Percentiles rank a stretch among this genome's conserved stretches.
Conservation (phyloP, 2,113 vertebrate genomes). For the Toxotes chatareus region DNA sequence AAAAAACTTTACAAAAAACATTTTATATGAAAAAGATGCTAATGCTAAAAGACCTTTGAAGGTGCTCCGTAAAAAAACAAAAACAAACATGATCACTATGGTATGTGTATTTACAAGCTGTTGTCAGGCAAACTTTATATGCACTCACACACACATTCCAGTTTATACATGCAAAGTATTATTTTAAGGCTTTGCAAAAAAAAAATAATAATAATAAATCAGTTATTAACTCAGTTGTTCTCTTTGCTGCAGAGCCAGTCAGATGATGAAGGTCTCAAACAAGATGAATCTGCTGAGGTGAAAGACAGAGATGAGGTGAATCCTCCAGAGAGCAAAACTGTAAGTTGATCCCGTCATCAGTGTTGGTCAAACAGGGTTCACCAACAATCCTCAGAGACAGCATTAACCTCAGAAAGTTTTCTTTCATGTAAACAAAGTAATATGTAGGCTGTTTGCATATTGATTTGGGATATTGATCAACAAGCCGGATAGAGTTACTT, state of each 20-base stretch:
- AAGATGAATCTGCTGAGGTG: constrained; percentile 14
- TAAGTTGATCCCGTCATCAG: constrained; percentile 1
- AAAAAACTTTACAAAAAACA: too few species aligned
- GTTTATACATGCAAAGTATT: not conserved
- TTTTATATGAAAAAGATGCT: too few species aligned
- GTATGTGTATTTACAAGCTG: too few species aligned
- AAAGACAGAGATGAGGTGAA: constrained; percentile 2
- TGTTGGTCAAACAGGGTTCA: not conserved
- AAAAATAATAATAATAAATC: too few species aligned
- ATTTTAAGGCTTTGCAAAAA: too few species aligned
- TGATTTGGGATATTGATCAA: not conserved
- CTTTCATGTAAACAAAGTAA: not conserved
- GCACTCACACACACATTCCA: not conserved
- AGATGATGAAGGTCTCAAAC: constrained; percentile 32
- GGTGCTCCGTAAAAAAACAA: too few species aligned
- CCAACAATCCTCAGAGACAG: not conserved
- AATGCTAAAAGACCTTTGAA: too few species aligned
- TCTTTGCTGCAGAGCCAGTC: constrained; percentile 46
- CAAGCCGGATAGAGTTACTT: not conserved
- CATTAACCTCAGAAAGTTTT: not conserved
- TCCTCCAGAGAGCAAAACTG: constrained; percentile 29
- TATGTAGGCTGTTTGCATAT: not conserved
- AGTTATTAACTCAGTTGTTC: not conserved
- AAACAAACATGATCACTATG: too few species aligned
- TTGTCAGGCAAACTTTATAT: too few species aligned